phyloP scores from a whole-genome alignment of 2,797 vertebrate genomes.

The Rhinogobio ventralis region DNA sequence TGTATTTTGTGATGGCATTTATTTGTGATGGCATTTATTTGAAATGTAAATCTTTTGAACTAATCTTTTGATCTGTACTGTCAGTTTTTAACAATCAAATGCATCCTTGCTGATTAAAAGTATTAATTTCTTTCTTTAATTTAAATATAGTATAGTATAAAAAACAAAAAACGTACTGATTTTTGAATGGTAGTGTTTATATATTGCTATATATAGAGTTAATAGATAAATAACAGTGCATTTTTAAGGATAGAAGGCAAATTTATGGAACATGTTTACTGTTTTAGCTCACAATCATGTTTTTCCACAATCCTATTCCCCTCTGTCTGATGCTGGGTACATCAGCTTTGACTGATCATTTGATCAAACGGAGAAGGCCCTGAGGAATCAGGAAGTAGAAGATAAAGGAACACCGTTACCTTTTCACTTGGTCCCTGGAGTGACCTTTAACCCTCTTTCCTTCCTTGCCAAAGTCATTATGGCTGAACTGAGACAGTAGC shows the following conservation, averaged over 20 bases:
- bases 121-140: too few relatives aligned
- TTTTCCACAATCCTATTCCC: not conserved
- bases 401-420: constrained; percentile 44
- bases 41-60: not conserved
- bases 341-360: constrained; percentile 48
- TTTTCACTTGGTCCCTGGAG: constrained; percentile 58
- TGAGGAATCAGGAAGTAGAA: constrained; percentile 35
- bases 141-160: too few relatives aligned
- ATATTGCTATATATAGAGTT: not conserved
- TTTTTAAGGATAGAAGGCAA: constrained; percentile 18
- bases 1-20: too few relatives aligned
- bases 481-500: constrained; percentile 57
- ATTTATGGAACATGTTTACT: constrained; percentile 33
- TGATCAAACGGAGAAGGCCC: constrained; percentile 42
- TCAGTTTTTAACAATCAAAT: not conserved
- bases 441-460: constrained; percentile 61
- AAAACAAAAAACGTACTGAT: not conserved
- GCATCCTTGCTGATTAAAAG: not conserved
- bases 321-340: constrained; percentile 1
- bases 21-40: too few relatives aligned
- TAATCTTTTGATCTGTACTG: not conserved
- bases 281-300: constrained; percentile 14
- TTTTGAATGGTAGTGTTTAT: not conserved
- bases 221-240: not conserved
- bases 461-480: constrained; percentile 49